phyloP scores from a whole-genome alignment of 2,888 invertebrate genomes.

The Synergus itoensis region DNA sequence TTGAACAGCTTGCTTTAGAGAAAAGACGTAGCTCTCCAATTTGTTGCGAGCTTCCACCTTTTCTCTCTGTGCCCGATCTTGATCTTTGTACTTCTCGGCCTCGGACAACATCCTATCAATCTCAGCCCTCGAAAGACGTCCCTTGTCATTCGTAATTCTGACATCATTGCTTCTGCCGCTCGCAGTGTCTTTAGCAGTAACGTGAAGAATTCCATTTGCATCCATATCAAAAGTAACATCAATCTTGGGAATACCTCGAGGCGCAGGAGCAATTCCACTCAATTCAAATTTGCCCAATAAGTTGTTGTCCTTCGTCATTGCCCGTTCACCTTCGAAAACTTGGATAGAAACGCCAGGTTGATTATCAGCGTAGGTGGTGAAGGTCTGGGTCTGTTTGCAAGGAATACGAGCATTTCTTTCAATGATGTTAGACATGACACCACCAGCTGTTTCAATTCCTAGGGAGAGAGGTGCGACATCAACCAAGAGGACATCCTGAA shows the following conservation, averaged over 20 bases:
- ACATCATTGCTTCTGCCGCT: conserved; percentile 84
- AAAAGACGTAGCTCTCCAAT: conserved; percentile 86
- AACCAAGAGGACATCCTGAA: conserved; percentile 86
- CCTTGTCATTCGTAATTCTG: conserved; percentile 91
- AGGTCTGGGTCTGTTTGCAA: conserved; percentile 80
- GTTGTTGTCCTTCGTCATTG: conserved; percentile 89
- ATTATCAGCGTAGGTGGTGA: conserved; percentile 85
- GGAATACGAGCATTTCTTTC: conserved; percentile 81
- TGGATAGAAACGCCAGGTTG: conserved; percentile 81
- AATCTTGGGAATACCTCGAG: conserved; percentile 81
- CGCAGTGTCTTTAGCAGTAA: conserved; percentile 46
- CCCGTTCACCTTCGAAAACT: conserved; percentile 85
- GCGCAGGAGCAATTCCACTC: conserved; percentile 85
- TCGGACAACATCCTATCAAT: conserved; percentile 89
- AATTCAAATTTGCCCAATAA: conserved; percentile 83
- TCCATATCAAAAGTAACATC: conserved; percentile 39
- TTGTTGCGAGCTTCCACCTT: conserved; percentile 85
- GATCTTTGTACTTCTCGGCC: conserved; percentile 86
- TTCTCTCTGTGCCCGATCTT: conserved; percentile 85
- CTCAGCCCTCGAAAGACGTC: conserved; percentile 88
- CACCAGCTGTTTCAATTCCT: conserved; percentile 89
- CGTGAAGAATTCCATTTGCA: conserved; percentile 67
- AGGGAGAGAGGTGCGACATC: conserved; percentile 86
- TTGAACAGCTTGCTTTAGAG: conserved; percentile 84
- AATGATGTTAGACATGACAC: conserved; percentile 85